These are phyloP conservation scores for Rostratula benghalensis DNA, from an alignment of 2,113 vertebrate genomes.

Conservation along the genomic window DNA sequence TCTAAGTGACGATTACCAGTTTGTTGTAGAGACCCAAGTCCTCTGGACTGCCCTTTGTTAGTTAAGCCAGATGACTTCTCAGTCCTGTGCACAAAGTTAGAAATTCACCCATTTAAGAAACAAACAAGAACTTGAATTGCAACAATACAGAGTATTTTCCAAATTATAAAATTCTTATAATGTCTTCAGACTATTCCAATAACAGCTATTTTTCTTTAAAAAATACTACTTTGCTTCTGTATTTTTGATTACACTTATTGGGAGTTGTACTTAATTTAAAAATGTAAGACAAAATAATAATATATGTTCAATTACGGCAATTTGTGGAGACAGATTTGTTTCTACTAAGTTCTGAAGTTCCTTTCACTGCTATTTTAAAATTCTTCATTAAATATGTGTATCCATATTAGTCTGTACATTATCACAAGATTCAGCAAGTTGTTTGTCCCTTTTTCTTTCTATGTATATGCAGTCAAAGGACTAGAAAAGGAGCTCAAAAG, in stretches of 20 bases:
- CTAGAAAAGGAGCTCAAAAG: neutral
- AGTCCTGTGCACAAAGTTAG: slow-evolving; percentile 68
- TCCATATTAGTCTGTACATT: neutral
- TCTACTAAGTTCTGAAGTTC: neutral
- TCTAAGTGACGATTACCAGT: slow-evolving; percentile 73
- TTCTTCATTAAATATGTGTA: neutral
- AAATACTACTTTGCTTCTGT: neutral
- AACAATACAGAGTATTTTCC: neutral
- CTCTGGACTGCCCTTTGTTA: slow-evolving; percentile 81
- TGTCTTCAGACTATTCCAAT: neutral
- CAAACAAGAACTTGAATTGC: neutral
- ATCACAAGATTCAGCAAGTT: neutral
- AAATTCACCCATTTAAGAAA: neutral
- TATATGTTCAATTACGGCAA: neutral
- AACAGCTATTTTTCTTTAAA: neutral
- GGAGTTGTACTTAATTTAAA: neutral
- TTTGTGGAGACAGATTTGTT: neutral
- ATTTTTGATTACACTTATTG: neutral
- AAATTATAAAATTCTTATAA: neutral
- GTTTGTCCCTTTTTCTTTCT: neutral
- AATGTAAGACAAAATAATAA: neutral
- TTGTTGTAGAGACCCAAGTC: slow-evolving; percentile 80
- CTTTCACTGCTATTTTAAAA: neutral
- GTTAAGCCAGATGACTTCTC: slow-evolving; percentile 80
- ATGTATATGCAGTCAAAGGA: neutral